phyloP scores from a whole-genome alignment of 2,113 vertebrate genomes.

The Saguinus imperator region DNA sequence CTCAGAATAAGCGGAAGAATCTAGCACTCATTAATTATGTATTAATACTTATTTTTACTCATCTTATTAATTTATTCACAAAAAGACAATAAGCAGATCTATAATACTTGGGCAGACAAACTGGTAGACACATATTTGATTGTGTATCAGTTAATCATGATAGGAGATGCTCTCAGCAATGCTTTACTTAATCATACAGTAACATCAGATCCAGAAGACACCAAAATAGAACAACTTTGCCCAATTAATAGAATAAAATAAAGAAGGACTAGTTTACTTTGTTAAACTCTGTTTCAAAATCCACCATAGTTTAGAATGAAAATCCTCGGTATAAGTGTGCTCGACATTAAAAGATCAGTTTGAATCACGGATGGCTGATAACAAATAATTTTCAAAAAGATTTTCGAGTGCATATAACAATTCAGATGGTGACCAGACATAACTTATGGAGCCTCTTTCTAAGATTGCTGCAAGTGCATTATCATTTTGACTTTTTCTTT shows the following conservation, averaged over 20 bases:
- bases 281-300: not conserved
- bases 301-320: not conserved
- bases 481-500: not conserved
- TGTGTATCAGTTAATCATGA: not conserved
- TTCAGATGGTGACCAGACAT: not conserved
- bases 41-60: not conserved
- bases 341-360: not conserved
- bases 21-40: not conserved
- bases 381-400: not conserved
- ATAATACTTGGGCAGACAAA: not conserved
- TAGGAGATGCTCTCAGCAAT: not conserved
- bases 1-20: not conserved
- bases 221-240: not conserved
- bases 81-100: not conserved
- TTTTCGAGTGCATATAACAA: not conserved
- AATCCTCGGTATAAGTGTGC: not conserved
- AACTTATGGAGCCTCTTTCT: not conserved
- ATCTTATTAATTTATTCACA: not conserved
- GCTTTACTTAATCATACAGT: not conserved
- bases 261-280: not conserved
- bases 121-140: not conserved
- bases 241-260: not conserved
- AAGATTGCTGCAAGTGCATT: not conserved
- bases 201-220: not conserved
- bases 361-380: not conserved